Conservation (phyloP, 2,888 invertebrate genomes). For the Stenoptilia bipunctidactyla region DNA sequence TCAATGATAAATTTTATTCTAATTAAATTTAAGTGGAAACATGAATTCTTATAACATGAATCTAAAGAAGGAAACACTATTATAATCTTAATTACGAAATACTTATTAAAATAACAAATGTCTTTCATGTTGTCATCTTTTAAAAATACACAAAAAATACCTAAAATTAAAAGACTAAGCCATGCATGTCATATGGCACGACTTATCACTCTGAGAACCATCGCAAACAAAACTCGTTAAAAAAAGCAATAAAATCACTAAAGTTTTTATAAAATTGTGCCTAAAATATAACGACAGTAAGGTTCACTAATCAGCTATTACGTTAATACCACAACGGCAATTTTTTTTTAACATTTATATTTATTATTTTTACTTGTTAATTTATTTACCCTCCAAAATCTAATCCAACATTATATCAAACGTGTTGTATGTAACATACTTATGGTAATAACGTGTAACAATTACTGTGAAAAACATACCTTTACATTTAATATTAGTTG, state of each 20-base stretch:
- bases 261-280: not conserved
- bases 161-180: slow-evolving; percentile 19
- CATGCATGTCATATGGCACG: slow-evolving; percentile 34
- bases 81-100: slow-evolving; percentile 66
- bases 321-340: no score
- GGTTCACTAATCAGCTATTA: not conserved
- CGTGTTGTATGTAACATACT: slow-evolving; percentile 24
- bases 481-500: slow-evolving; percentile 32
- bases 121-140: slow-evolving; percentile 56
- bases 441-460: slow-evolving; percentile 48
- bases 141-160: slow-evolving; percentile 18
- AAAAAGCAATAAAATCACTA: not conserved
- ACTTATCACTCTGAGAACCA: slow-evolving; percentile 4
- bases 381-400: not conserved
- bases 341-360: no score
- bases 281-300: not conserved
- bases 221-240: not conserved
- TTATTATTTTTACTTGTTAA: not conserved
- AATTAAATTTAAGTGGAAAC: slow-evolving; percentile 69
- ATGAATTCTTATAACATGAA: slow-evolving; percentile 70
- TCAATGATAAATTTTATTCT: slow-evolving; percentile 68
- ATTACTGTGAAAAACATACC: slow-evolving; percentile 47
- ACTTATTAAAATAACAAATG: slow-evolving; percentile 66
- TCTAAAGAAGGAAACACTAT: slow-evolving; percentile 70
- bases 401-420: slow-evolving; percentile 3